These are phyloP conservation scores for Lamellibrachia columna DNA, from an alignment of 2,888 invertebrate genomes.

Conservation along the genomic window DNA sequence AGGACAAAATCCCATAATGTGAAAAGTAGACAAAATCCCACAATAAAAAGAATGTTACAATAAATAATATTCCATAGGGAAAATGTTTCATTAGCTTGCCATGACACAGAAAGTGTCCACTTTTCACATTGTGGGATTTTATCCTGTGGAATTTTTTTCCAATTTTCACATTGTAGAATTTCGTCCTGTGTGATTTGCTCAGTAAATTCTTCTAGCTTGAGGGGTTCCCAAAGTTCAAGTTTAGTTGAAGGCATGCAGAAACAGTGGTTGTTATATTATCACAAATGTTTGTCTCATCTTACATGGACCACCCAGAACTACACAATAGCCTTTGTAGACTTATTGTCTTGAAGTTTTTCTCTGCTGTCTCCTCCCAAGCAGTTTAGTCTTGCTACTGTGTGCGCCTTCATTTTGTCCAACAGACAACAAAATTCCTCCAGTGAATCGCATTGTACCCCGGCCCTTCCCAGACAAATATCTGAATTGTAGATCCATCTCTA, in stretches of 20 bases:
- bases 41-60: too few species aligned
- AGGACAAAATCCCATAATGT: too few species aligned
- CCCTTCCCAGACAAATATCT: neutral
- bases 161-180: too few species aligned
- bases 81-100: too few species aligned
- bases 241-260: neutral
- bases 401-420: neutral
- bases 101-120: too few species aligned
- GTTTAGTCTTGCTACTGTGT: neutral
- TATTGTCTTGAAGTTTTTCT: neutral
- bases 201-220: too few species aligned
- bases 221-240: too few species aligned
- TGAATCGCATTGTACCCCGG: neutral
- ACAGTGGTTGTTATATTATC: neutral
- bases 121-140: too few species aligned
- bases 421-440: neutral
- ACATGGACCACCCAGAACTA: neutral
- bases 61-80: too few species aligned
- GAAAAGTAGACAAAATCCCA: too few species aligned
- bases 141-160: too few species aligned
- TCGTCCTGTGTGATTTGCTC: too few species aligned
- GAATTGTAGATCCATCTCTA: neutral
- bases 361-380: neutral
- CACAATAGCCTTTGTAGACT: neutral
- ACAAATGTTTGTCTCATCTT: neutral